Evolutionary conservation across 2,888 invertebrate genomes (phyloP).

Genomic region (Meloe dianella): DNA sequence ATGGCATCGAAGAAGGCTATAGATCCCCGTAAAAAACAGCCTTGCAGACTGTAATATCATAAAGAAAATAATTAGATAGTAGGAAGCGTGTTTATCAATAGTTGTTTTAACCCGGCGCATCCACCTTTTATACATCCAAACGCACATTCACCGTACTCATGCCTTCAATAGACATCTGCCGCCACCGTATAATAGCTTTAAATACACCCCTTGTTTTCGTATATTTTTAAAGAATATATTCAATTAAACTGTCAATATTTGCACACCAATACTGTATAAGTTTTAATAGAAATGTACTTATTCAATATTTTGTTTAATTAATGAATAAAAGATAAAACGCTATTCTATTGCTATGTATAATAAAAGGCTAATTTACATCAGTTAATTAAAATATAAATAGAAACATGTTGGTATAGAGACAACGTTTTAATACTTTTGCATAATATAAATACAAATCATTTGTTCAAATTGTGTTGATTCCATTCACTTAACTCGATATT

Average conservation of each 20-base stretch:
- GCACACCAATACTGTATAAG: neutral
- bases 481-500: conserved; percentile 12
- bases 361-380: conserved; percentile 19
- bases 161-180: too few relatives aligned
- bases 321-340: neutral
- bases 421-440: neutral
- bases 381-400: conserved; percentile 20
- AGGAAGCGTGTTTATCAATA: neutral
- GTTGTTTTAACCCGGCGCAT: conserved; percentile 10
- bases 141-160: neutral
- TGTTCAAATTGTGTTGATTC: conserved; percentile 14
- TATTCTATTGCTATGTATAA: neutral
- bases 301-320: too few relatives aligned
- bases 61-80: neutral
- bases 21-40: neutral
- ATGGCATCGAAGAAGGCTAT: neutral
- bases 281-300: neutral
- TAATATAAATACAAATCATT: neutral
- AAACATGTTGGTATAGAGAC: neutral
- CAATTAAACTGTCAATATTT: too few relatives aligned
- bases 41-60: neutral
- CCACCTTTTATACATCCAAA: conserved; percentile 7
- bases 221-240: neutral
- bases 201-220: neutral
- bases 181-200: neutral